Percentiles rank a stretch among this genome's conserved stretches.
phyloP scores from a whole-genome alignment of 2,888 invertebrate species.

The Pteria penguin region DNA sequence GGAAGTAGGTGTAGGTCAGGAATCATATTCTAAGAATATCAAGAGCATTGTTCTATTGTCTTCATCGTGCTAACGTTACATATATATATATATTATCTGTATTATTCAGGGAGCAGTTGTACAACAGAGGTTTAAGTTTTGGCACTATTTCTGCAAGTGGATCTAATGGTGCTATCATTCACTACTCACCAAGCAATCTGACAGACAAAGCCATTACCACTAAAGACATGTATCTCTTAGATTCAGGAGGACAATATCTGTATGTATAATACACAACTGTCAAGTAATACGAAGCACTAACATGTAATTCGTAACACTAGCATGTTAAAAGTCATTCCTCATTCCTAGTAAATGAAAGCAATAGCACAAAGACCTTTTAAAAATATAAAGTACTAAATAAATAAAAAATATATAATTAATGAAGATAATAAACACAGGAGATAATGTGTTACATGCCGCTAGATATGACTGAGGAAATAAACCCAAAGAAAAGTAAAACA shows the following conservation, averaged over 20 bases:
- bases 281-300: no score
- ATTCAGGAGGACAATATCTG: conserved; percentile 78
- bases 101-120: not conserved
- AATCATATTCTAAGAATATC: not conserved
- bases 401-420: no score
- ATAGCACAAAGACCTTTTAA: no score
- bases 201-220: conserved; percentile 78
- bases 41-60: not conserved
- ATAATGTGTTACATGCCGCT: no score
- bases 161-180: conserved; percentile 78
- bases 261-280: no score
- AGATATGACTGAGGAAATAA: no score
- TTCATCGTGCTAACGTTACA: not conserved
- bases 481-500: no score
- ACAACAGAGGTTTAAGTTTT: conserved; percentile 78
- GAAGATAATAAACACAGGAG: no score
- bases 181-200: conserved; percentile 69
- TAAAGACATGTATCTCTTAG: conserved; percentile 72
- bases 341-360: no score
- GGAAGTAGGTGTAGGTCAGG: conserved; percentile 33
- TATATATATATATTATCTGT: not conserved
- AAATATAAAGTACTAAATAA: no score
- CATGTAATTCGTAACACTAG: no score
- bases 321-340: no score
- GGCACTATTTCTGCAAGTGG: conserved; percentile 76